These are phyloP conservation scores for Tetranychus cinnabarinus DNA, from an alignment of 1,140 invertebrate genomes.

Conservation along the genomic window DNA sequence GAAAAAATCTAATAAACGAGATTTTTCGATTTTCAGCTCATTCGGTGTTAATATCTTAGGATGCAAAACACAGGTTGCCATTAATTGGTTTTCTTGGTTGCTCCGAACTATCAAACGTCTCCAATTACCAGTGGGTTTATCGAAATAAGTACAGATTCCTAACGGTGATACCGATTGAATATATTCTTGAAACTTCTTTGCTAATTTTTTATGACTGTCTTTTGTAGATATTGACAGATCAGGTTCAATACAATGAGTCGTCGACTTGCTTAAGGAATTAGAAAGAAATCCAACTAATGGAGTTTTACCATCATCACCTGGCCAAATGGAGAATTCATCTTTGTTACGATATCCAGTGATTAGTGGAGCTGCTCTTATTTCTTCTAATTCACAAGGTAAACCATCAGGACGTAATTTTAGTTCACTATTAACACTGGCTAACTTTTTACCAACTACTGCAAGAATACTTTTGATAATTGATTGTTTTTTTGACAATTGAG, in stretches of 20 bases:
- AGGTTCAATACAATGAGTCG: constrained; percentile 19
- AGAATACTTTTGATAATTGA: background rate
- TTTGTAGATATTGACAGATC: constrained; percentile 19
- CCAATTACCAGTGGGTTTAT: constrained; percentile 53
- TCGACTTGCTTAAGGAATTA: constrained; percentile 14
- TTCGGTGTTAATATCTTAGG: constrained; percentile 28
- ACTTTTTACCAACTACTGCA: constrained; percentile 4
- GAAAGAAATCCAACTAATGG: constrained; percentile 25
- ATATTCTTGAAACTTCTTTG: constrained; percentile 17
- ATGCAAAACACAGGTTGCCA: constrained; percentile 58
- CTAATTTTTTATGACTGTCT: constrained; percentile 19
- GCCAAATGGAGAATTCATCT: constrained; percentile 23
- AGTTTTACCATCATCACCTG: constrained; percentile 22
- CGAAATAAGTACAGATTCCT: constrained; percentile 1
- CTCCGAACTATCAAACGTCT: constrained; percentile 53
- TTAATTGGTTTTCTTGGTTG: constrained; percentile 33
- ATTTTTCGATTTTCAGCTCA: constrained; percentile 30
- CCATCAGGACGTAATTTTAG: constrained; percentile 1
- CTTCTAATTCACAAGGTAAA: constrained; percentile 11
- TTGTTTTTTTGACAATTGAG: constrained; percentile 8
- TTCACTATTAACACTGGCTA: background rate
- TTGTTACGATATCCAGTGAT: constrained; percentile 24
- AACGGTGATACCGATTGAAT: constrained; percentile 7
- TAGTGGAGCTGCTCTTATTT: constrained; percentile 15
- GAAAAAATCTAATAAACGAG: background rate